phyloP scores from a whole-genome alignment of 1,140 invertebrate genomes.

The Oppia nitens region DNA sequence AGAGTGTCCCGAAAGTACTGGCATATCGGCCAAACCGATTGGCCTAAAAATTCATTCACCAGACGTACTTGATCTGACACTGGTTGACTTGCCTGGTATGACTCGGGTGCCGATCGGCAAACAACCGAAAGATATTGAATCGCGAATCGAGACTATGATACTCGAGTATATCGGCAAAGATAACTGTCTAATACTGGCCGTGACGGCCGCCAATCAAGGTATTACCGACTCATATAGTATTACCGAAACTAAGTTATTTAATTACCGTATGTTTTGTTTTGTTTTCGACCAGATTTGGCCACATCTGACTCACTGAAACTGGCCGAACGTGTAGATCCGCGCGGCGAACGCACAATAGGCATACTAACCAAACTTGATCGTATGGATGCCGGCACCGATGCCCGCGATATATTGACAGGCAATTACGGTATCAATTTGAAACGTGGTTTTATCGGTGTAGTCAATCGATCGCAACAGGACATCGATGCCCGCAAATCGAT shows the following conservation, averaged over 20 bases:
- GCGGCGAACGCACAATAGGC: conserved; percentile 36
- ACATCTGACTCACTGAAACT: conserved; percentile 90
- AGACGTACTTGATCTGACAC: conserved; percentile 81
- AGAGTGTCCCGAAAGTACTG: conserved; percentile 88
- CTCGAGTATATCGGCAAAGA: conserved; percentile 83
- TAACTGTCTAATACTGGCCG: conserved; percentile 81
- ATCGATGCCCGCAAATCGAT: conserved; percentile 39
- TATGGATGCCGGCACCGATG: conserved; percentile 25
- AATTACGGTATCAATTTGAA: conserved; percentile 12
- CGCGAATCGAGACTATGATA: conserved; percentile 83
- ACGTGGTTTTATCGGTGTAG: conserved; percentile 33
- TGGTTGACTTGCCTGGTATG: conserved; percentile 85
- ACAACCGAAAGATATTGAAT: conserved; percentile 80
- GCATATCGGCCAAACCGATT: conserved; percentile 94
- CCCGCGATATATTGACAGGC: conserved; percentile 22
- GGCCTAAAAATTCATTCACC: conserved; percentile 96
- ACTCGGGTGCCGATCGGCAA: conserved; percentile 90
- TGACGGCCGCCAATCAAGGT: conserved; percentile 78
- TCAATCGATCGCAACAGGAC: conserved; percentile 38
- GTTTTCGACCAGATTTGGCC: conserved; percentile 56
- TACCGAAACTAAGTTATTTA: too few relatives aligned
- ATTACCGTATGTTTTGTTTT: too few relatives aligned
- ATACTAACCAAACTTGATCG: conserved; percentile 24
- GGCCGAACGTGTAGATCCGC: conserved; percentile 81
- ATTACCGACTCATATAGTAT: background rate